A percentile compares a stretch with the other conserved stretches of the same genome.
These are phyloP conservation scores for Procavia capensis DNA, from an alignment of 2,113 vertebrate genomes.

Conservation along the genomic window DNA sequence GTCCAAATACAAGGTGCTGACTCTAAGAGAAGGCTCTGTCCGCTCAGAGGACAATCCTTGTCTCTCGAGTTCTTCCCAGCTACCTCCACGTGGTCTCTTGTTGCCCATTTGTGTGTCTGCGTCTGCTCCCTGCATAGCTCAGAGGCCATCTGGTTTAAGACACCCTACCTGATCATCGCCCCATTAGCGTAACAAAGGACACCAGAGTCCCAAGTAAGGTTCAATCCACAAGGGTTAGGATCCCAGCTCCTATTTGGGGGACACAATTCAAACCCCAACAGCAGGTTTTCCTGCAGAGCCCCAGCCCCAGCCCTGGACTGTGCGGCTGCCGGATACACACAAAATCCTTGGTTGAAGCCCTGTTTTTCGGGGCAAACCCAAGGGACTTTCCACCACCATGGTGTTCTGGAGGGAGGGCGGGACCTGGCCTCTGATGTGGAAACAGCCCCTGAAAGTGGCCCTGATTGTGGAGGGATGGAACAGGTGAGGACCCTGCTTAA, in stretches of 20 bases:
- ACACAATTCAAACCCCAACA: not conserved
- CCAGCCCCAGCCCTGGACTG: rapidly evolving
- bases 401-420: not conserved
- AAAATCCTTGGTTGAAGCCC: not conserved
- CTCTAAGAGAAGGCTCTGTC: too few species aligned
- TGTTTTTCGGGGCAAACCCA: not conserved
- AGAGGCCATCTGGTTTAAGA: too few species aligned
- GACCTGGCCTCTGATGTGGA: rapidly evolving
- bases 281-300: not conserved
- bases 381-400: not conserved
- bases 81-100: too few species aligned
- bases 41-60: too few species aligned
- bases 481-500: not conserved
- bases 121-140: too few species aligned
- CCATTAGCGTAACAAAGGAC: not conserved
- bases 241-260: not conserved
- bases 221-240: not conserved
- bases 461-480: not conserved
- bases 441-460: rapidly evolving
- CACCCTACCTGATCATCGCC: too few species aligned
- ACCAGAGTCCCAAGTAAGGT: not conserved
- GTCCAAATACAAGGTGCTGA: not conserved
- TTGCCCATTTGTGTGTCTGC: too few species aligned
- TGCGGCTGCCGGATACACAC: rapidly evolving
- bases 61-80: too few species aligned